Conservation (phyloP, 2,797 vertebrate genomes). For the Jordanella pulchra region DNA sequence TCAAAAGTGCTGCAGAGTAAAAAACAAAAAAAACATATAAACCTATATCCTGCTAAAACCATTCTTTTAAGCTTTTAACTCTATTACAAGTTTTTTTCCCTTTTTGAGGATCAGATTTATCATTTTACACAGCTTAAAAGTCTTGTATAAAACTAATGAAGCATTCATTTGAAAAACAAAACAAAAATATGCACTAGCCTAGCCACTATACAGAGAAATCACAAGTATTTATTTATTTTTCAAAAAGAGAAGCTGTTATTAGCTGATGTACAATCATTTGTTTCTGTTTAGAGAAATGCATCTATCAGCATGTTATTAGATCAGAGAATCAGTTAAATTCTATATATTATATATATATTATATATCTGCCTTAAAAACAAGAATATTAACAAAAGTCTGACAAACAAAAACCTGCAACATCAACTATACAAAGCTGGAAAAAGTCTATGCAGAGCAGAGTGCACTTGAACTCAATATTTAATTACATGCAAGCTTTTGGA, state of each 20-base stretch:
- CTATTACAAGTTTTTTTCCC: neutral
- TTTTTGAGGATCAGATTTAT: neutral
- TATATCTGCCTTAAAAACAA: neutral
- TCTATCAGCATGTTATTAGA: too few relatives aligned
- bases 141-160: too few relatives aligned
- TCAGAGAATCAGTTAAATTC: too few relatives aligned
- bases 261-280: too few relatives aligned
- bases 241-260: too few relatives aligned
- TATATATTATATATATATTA: neutral
- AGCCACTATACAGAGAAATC: too few relatives aligned
- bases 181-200: neutral
- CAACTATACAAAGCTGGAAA: neutral
- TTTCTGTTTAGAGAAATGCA: too few relatives aligned
- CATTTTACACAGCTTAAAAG: neutral
- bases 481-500: slow-evolving; percentile 15
- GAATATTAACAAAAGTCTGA: neutral
- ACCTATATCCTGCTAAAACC: too few relatives aligned
- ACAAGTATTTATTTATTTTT: too few relatives aligned
- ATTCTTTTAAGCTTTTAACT: too few relatives aligned
- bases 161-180: neutral
- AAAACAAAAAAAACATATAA: too few relatives aligned
- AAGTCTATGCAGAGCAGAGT: neutral
- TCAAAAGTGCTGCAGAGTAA: too few relatives aligned
- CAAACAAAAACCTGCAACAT: neutral
- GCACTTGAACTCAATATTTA: neutral